Evolutionary conservation across 2,113 vertebrate genomes (phyloP).

Genomic region (Platichthys stellatus): DNA sequence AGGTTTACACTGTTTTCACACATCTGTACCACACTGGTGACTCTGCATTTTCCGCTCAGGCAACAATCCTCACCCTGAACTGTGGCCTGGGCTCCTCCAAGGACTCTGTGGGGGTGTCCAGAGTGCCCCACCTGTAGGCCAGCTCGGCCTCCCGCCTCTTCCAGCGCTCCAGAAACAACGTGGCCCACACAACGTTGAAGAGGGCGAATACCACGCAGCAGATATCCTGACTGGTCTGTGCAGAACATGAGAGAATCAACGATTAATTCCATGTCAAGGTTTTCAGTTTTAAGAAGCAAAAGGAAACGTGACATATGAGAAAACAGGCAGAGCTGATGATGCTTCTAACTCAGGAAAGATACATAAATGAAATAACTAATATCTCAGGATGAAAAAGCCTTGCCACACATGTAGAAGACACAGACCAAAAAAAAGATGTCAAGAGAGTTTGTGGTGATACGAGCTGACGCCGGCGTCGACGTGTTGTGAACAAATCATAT

Average conservation of each 20-base stretch:
- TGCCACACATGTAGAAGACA: too few species aligned
- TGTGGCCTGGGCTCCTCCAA: constrained; percentile 96
- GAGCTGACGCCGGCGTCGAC: too few species aligned
- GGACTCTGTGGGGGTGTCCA: constrained; percentile 91
- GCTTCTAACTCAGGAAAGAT: neutral
- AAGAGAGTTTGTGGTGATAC: too few species aligned
- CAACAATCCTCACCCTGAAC: constrained; percentile 88
- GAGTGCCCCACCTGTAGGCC: constrained; percentile 95
- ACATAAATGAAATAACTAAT: neutral
- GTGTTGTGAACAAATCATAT: too few species aligned
- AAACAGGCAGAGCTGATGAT: neutral
- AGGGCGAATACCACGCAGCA: constrained; percentile 96
- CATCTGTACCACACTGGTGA: neutral
- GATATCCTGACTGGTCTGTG: constrained; percentile 95
- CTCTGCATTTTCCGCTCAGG: neutral
- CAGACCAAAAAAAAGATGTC: too few species aligned
- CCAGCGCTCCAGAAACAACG: constrained; percentile 96
- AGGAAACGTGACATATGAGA: too few species aligned
- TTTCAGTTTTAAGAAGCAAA: neutral
- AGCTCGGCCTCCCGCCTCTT: constrained; percentile 94
- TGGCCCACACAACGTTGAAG: constrained; percentile 97
- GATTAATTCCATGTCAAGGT: neutral
- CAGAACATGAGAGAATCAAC: neutral
- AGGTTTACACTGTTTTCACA: neutral
- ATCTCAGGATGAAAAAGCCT: neutral